These are phyloP conservation scores for Callospermophilus lateralis DNA, from an alignment of 2,113 vertebrate species.

Conservation along the genomic window DNA sequence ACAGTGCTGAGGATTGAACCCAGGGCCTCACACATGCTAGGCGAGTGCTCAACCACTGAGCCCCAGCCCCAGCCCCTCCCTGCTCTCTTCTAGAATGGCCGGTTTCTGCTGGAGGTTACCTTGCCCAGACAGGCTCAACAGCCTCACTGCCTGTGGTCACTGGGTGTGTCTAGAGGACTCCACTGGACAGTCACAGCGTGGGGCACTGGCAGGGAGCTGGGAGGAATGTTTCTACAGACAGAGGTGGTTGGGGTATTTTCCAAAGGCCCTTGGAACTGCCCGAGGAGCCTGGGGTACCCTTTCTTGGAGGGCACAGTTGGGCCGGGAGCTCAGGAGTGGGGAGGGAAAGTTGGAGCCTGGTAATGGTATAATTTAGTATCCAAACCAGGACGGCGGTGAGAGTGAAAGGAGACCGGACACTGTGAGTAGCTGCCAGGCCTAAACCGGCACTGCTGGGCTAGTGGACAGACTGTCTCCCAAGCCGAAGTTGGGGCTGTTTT, in stretches of 20 bases:
- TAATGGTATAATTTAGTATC: neutral
- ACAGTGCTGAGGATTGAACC: too few relatives aligned
- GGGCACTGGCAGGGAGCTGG: neutral
- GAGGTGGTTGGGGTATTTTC: neutral
- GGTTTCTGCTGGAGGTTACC: neutral
- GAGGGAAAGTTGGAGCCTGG: neutral
- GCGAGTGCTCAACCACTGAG: too few relatives aligned
- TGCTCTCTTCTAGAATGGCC: neutral
- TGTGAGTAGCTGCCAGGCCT: neutral
- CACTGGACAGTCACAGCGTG: neutral
- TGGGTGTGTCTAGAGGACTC: neutral
- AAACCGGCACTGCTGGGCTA: neutral
- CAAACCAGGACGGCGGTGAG: neutral
- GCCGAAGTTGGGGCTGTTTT: too few relatives aligned
- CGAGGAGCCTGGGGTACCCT: neutral
- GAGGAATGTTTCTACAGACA: conserved; percentile 21
- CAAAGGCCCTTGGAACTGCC: neutral
- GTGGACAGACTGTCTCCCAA: neutral
- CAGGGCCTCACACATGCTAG: too few relatives aligned
- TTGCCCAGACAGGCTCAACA: neutral
- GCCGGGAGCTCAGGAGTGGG: neutral
- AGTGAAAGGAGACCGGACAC: neutral
- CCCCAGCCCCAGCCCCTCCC: too few relatives aligned
- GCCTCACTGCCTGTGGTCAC: neutral
- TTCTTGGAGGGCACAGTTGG: neutral